Evolutionary conservation across 2,797 vertebrate species (phyloP).

Genomic region (Danio albolineatus): DNA sequence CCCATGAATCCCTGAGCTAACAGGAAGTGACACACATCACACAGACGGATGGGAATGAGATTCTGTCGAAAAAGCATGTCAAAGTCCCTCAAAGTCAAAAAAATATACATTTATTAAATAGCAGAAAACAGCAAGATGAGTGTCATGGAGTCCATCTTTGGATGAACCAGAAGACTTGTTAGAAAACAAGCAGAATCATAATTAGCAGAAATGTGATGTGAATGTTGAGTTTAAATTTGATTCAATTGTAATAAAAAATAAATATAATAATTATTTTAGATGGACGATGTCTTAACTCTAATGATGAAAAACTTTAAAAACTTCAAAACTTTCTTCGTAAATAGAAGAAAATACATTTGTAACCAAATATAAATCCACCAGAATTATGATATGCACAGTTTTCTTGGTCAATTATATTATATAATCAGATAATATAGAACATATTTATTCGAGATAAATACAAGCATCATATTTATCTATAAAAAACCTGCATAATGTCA

Average conservation of each 20-base stretch:
- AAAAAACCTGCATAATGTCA: background rate
- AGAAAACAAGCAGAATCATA: background rate
- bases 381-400: background rate
- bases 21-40: constrained; percentile 29
- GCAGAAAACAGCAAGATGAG: background rate
- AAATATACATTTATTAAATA: background rate
- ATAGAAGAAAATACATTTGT: too few species aligned
- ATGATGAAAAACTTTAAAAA: too few species aligned
- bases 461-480: background rate
- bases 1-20: constrained; percentile 10
- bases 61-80: constrained; percentile 17
- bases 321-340: too few species aligned
- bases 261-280: too few species aligned
- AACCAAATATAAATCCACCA: background rate
- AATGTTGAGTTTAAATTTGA: too few species aligned
- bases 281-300: too few species aligned
- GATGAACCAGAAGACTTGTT: background rate
- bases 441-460: background rate
- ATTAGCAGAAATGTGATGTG: too few species aligned
- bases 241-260: too few species aligned
- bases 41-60: background rate
- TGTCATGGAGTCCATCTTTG: background rate
- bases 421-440: too few species aligned
- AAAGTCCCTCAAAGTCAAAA: background rate
- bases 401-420: background rate